Evolutionary conservation across 1,140 invertebrate genomes (phyloP).

Genomic region (Caenorhabditis elegans): DNA sequence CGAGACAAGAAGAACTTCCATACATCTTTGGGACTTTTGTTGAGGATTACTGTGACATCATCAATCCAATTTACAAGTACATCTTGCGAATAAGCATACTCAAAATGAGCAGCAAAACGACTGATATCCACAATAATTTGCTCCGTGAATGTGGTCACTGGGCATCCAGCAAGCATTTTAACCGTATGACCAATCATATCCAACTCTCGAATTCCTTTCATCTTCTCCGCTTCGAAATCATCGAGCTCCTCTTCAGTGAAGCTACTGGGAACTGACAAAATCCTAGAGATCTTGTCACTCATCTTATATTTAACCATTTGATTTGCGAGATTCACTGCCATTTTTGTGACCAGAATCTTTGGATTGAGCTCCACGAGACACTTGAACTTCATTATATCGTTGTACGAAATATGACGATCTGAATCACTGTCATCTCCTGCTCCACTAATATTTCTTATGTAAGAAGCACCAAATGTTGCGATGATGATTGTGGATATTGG

Average conservation of each 20-base stretch:
- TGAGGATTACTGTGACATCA: not conserved
- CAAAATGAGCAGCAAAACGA: not conserved
- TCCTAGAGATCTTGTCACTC: not conserved
- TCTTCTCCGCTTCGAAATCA: not conserved
- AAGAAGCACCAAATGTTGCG: not conserved
- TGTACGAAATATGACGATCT: not conserved
- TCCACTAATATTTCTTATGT: not conserved
- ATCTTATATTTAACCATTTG: slow-evolving; percentile 4
- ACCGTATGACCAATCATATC: not conserved
- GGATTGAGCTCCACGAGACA: not conserved
- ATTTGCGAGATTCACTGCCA: not conserved
- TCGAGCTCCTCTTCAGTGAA: not conserved
- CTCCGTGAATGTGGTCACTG: not conserved
- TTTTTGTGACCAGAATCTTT: not conserved
- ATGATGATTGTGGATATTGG: not conserved
- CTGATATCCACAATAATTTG: not conserved
- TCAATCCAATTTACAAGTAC: slow-evolving; percentile 1
- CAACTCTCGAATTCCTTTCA: not conserved
- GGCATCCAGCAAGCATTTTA: not conserved
- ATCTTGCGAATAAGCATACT: slow-evolving; percentile 3
- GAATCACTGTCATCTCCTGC: not conserved
- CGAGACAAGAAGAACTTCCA: not conserved
- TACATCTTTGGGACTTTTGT: not conserved
- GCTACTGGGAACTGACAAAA: not conserved
- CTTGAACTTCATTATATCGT: not conserved